phyloP scores from a whole-genome alignment of 2,797 vertebrate genomes.

The Adelosebastes latens region DNA sequence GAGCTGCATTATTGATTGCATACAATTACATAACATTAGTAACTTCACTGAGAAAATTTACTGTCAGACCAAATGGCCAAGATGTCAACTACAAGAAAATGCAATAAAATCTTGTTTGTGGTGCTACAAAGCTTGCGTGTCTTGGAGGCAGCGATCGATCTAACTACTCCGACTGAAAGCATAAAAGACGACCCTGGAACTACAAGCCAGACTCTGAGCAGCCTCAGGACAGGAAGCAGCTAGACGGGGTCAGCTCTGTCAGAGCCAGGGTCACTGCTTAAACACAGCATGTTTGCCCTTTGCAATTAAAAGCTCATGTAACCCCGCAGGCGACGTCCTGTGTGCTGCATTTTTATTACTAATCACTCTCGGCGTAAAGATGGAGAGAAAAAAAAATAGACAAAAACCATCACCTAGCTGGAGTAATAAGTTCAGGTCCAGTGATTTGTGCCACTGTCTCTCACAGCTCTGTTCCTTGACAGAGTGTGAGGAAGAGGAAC shows the following conservation, averaged over 20 bases:
- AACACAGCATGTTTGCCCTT: constrained; percentile 44
- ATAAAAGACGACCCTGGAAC: constrained; percentile 3
- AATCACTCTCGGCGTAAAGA: constrained; percentile 41
- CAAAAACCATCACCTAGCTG: constrained; percentile 35
- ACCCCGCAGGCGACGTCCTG: constrained; percentile 44
- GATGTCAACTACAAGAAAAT: constrained; percentile 18
- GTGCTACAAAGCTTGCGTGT: neutral
- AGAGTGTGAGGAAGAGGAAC: constrained; percentile 29
- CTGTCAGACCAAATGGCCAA: neutral
- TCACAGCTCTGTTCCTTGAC: constrained; percentile 51
- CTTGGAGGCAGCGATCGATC: constrained; percentile 40
- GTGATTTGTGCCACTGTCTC: constrained; percentile 52
- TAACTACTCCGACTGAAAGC: constrained; percentile 2
- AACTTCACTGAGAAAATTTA: neutral
- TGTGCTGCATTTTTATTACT: constrained; percentile 51
- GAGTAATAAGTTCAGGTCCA: constrained; percentile 71
- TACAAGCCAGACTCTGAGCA: constrained; percentile 7
- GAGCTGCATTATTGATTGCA: neutral
- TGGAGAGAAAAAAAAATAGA: constrained; percentile 1
- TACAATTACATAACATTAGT: neutral
- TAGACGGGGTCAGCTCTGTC: constrained; percentile 28
- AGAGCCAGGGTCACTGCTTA: constrained; percentile 29
- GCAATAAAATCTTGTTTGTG: neutral
- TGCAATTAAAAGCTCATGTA: constrained; percentile 67
- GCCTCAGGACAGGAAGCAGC: constrained; percentile 30